Conservation (phyloP, 2,797 vertebrate genomes). For the Phyllotis vaccarum region DNA sequence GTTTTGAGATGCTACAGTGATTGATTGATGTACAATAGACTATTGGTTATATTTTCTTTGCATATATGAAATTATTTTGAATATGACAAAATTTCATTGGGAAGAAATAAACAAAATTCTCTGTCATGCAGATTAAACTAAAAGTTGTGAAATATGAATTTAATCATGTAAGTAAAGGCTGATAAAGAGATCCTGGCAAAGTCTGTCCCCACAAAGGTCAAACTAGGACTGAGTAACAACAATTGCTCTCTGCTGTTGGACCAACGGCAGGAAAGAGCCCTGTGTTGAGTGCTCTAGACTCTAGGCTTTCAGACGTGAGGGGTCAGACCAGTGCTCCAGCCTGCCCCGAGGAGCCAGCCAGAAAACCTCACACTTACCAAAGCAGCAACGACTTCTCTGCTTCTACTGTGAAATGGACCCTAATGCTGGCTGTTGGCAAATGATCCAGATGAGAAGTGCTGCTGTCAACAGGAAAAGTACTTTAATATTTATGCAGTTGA, state of each 20-base stretch:
- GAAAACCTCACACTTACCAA: slow-evolving; percentile 55
- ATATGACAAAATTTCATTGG: background rate
- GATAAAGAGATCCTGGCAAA: slow-evolving; percentile 38
- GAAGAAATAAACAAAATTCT: slow-evolving; percentile 34
- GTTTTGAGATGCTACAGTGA: background rate
- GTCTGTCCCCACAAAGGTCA: background rate
- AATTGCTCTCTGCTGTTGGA: background rate
- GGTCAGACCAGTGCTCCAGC: background rate
- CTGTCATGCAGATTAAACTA: slow-evolving; percentile 27
- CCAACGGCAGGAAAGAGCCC: background rate
- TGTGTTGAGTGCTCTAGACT: background rate
- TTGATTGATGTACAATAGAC: background rate
- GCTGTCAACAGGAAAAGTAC: slow-evolving; percentile 61
- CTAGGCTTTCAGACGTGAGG: background rate
- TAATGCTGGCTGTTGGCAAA: slow-evolving; percentile 6
- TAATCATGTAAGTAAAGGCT: slow-evolving; percentile 41
- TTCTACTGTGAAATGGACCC: slow-evolving; percentile 41
- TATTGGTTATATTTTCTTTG: slow-evolving; percentile 47
- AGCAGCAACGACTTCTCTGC: slow-evolving; percentile 27
- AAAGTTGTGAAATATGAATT: background rate
- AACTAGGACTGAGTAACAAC: slow-evolving; percentile 12
- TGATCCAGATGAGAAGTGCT: slow-evolving; percentile 28
- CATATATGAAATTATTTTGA: slow-evolving; percentile 31
- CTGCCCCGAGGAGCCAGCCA: background rate
- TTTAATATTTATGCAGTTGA: slow-evolving; percentile 71